Percentiles rank a stretch among this genome's conserved stretches.
Evolutionary conservation across 2,113 vertebrate species (phyloP).

Genomic region (Neoarius graeffei): DNA sequence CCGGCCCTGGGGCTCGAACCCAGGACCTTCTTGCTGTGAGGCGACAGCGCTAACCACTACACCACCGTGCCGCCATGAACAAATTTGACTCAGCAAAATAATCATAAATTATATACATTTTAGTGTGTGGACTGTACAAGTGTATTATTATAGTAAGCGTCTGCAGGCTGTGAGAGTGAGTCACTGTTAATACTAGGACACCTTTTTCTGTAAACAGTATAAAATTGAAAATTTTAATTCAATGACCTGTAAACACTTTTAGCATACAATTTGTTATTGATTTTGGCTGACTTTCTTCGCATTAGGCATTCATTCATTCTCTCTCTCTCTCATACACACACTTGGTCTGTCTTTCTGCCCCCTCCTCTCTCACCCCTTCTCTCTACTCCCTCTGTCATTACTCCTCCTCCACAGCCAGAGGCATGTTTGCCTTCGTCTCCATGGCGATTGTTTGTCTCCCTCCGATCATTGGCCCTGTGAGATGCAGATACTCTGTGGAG

Average conservation of each 20-base stretch:
- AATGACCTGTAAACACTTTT: not conserved
- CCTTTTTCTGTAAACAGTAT: not conserved
- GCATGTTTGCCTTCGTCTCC: conserved; percentile 45
- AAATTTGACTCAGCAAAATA: not conserved
- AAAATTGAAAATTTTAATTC: not conserved
- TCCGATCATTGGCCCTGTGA: conserved; percentile 33
- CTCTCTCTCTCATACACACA: not conserved
- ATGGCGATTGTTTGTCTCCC: conserved; percentile 52
- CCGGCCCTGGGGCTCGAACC: no score
- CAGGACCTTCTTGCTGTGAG: no score
- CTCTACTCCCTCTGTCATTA: conserved; percentile 27
- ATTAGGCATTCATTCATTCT: not conserved
- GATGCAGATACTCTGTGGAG: conserved; percentile 18
- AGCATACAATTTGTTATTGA: not conserved
- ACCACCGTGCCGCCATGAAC: no score
- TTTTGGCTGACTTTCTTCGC: not conserved
- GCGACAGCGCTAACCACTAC: no score
- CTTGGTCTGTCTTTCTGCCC: not conserved
- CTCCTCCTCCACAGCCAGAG: conserved; percentile 26
- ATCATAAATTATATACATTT: not conserved
- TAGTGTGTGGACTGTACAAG: not conserved
- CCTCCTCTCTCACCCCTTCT: not conserved
- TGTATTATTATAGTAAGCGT: not conserved
- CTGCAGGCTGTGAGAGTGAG: not conserved
- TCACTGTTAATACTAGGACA: conserved; percentile 1